A percentile compares a stretch with the other conserved stretches of the same genome.
phyloP scores from a whole-genome alignment of 2,797 vertebrate genomes.

The Loriculus beryllinus region DNA sequence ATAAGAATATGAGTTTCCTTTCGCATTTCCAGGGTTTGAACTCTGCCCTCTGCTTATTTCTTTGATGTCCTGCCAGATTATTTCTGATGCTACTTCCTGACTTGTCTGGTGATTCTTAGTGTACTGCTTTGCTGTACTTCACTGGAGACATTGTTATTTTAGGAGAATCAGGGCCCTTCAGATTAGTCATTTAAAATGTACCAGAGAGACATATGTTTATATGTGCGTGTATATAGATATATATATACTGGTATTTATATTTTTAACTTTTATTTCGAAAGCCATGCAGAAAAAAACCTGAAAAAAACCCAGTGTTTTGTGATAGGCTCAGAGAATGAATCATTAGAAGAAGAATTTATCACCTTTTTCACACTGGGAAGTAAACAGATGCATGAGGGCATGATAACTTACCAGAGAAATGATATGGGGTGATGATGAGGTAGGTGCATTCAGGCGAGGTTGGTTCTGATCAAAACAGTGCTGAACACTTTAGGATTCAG shows the following conservation, averaged over 20 bases:
- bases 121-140: neutral
- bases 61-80: neutral
- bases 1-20: neutral
- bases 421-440: neutral
- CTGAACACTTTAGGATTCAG: neutral
- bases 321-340: neutral
- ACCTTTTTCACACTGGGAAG: neutral
- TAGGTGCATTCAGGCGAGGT: neutral
- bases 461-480: neutral
- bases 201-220: neutral
- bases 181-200: neutral
- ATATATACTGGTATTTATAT: neutral
- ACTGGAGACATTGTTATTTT: neutral
- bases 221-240: neutral
- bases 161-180: neutral
- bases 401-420: neutral
- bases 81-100: neutral
- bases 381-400: neutral
- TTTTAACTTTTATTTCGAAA: neutral
- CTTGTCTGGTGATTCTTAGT: neutral
- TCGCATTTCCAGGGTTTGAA: neutral
- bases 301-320: neutral
- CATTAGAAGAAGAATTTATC: neutral
- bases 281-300: neutral
- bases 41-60: neutral